Base-by-base conservation (phyloP, 2,113 vertebrate species). In the Actenoides lindsayi region DNA sequence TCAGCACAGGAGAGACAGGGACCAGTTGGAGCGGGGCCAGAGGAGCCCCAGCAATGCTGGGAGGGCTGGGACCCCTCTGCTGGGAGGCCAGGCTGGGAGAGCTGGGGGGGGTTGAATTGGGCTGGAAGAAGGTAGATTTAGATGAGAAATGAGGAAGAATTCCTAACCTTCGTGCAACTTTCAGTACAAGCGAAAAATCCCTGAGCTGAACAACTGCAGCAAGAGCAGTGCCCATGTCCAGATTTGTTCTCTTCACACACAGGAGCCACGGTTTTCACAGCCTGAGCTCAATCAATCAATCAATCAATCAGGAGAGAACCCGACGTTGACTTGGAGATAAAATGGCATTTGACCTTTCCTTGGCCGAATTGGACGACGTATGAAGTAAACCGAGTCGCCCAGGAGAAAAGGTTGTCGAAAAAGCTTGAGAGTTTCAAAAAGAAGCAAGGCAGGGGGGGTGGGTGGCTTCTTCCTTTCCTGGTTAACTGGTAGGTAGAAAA, bases 391-490 rank as follows among this genome's bases (percentile, higher is more conserved):
- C 0, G 2, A 85, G 20, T 19, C 3, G 2, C 35, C 17, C 20
- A 16, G 62, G 4, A 80, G 79, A 33, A 76, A 54, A 85, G 41
- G 37, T 54, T 81, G 68, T 41, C 85, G 12, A 9, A 48, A 51
- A 81, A 64, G 27, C 74, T 75, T 48, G 11, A 21, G n/a, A 37
- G 39, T 54, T 90, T 74, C 67, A 67, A 25, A 44, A 27, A 84
- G 51, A 44, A 71, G 30, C 2, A 33, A 85, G 42, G 33, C 14
- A 19, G n/a, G 51, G 51, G 44, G 68, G 30, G 23, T 48, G 92
- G 88, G 93, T 90, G 90, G 48, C 33, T 25, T 68, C 88, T 83
- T 44, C 78, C 53, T 83, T 91, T 92, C 90, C 75, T 90, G 82
- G 87, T 93, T 93, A 94, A 89, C 74, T 87, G 75, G 62, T 76